A percentile compares a stretch with the other conserved stretches of the same genome.
phyloP scores from a whole-genome alignment of 2,888 invertebrate species.

The Idaea aversata region DNA sequence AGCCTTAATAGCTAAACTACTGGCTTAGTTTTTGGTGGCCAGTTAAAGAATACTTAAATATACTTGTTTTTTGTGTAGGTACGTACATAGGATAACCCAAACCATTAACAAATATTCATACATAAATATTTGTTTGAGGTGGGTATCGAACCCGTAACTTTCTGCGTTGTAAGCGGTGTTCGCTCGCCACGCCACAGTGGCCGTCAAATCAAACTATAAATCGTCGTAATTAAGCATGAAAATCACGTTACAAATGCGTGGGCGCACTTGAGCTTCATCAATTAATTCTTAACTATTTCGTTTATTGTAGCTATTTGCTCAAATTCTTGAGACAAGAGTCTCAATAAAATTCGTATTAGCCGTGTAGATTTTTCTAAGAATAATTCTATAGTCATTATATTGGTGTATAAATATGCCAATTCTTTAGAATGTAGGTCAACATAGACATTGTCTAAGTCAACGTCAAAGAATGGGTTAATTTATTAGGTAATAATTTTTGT shows the following conservation, averaged over 20 bases:
- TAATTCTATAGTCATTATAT: not conserved
- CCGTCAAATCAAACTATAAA: constrained; percentile 4
- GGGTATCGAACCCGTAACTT: no score
- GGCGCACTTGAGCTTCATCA: constrained; percentile 15
- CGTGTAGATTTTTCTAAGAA: not conserved
- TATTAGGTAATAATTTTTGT: not conserved
- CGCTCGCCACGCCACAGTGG: no score
- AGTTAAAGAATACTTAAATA: no score
- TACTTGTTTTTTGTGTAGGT: no score
- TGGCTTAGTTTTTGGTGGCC: no score
- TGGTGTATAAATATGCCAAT: not conserved
- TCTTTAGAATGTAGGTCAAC: not conserved
- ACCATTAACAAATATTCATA: no score
- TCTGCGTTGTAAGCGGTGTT: no score
- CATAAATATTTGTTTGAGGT: no score
- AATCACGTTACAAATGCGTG: constrained; percentile 3
- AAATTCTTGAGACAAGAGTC: constrained; percentile 3
- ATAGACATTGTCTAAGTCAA: no score
- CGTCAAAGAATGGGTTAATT: not conserved
- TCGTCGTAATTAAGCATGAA: not conserved
- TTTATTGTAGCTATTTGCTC: constrained; percentile 9
- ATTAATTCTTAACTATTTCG: constrained; percentile 15
- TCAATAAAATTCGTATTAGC: not conserved
- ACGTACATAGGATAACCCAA: no score
- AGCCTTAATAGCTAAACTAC: no score